Conservation (phyloP, 2,888 invertebrate species). For the Ochropacha duplaris region DNA sequence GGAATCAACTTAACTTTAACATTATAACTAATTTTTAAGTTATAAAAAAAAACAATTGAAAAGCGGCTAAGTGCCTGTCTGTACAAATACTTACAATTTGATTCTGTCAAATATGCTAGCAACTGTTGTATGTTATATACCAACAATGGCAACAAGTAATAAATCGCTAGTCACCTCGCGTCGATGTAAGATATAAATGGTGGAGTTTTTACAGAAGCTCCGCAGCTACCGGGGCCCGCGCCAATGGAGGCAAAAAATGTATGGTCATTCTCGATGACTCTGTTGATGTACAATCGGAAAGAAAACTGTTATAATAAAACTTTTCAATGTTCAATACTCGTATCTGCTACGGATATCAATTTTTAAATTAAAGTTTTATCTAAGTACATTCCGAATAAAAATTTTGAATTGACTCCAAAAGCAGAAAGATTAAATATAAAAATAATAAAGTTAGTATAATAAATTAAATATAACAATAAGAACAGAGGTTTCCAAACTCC, state of each 20-base stretch:
- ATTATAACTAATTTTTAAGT: no score
- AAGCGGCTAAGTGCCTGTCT: not conserved
- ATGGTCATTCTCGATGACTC: conserved; percentile 43
- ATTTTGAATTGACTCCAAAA: no score
- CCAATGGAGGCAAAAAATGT: conserved; percentile 60
- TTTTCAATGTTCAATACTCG: no score
- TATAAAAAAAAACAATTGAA: no score
- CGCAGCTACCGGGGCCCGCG: conserved; percentile 60
- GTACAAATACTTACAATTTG: conserved; percentile 8
- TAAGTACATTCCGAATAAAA: no score
- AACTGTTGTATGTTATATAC: conserved; percentile 26
- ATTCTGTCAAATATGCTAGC: conserved; percentile 20
- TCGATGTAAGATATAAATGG: conserved; percentile 44
- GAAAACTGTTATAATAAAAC: not conserved
- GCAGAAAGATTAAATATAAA: no score
- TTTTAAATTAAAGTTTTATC: no score
- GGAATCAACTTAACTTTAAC: no score
- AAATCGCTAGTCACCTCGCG: conserved; percentile 52
- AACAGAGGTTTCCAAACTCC: no score
- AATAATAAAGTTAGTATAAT: no score
- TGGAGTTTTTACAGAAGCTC: conserved; percentile 47
- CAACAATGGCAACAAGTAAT: conserved; percentile 43
- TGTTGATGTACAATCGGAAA: not conserved
- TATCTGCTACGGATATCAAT: no score
- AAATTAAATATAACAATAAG: no score